phyloP scores from a whole-genome alignment of 2,888 invertebrate species.

The Eumerus sabulonum region DNA sequence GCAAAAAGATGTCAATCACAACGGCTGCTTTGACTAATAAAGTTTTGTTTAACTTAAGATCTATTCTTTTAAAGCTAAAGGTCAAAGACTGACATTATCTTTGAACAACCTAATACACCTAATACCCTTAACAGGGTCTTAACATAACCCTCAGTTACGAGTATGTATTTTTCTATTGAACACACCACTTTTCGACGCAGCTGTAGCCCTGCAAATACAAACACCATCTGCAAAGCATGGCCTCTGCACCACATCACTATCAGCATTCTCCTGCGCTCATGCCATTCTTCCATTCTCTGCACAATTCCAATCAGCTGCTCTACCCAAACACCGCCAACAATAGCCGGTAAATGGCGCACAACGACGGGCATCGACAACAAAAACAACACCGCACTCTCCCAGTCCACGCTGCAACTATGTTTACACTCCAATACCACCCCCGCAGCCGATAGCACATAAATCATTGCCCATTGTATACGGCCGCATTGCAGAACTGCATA shows the following conservation, averaged over 20 bases:
- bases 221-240: slow-evolving; percentile 24
- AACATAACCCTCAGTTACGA: too few species aligned
- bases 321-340: slow-evolving; percentile 34
- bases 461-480: slow-evolving; percentile 1
- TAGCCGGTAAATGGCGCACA: slow-evolving; percentile 46
- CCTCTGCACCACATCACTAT: background rate
- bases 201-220: slow-evolving; percentile 11
- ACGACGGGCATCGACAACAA: background rate
- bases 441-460: slow-evolving; percentile 21
- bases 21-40: too few species aligned
- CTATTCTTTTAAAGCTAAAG: too few species aligned
- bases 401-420: slow-evolving; percentile 37
- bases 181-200: background rate
- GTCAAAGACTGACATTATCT: too few species aligned
- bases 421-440: slow-evolving; percentile 59
- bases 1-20: too few species aligned
- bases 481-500: slow-evolving; percentile 63
- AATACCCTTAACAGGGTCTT: too few species aligned
- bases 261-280: slow-evolving; percentile 11
- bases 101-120: too few species aligned
- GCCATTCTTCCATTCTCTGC: slow-evolving; percentile 33
- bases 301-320: slow-evolving; percentile 65
- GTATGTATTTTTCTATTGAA: too few species aligned
- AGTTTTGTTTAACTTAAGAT: too few species aligned
- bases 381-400: slow-evolving; percentile 30